These are phyloP conservation scores for Ethmia dodecea DNA, from an alignment of 2,888 invertebrate genomes.

Conservation along the genomic window DNA sequence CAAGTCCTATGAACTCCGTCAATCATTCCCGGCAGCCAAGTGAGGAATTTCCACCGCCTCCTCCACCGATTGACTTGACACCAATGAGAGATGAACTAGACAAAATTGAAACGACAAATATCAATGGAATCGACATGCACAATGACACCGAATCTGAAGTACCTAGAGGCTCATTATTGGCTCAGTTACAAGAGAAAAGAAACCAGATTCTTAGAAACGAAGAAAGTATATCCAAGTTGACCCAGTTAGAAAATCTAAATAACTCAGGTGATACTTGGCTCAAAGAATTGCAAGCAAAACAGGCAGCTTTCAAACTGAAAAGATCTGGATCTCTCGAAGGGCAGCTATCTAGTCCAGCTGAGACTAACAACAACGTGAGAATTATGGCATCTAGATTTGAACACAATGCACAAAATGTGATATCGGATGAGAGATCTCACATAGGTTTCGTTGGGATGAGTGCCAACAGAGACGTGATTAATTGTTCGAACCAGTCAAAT, in stretches of 20 bases:
- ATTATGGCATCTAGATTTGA: constrained; percentile 92
- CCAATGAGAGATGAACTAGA: constrained; percentile 79
- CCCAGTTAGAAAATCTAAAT: constrained; percentile 44
- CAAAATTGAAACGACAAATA: constrained; percentile 52
- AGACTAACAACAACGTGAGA: constrained; percentile 79
- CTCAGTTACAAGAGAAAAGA: constrained; percentile 81
- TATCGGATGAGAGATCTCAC: constrained; percentile 55
- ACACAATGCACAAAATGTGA: constrained; percentile 38
- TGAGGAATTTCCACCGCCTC: constrained; percentile 94
- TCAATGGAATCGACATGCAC: constrained; percentile 30
- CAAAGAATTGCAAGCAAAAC: constrained; percentile 88
- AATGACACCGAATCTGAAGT: constrained; percentile 47
- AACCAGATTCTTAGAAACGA: constrained; percentile 77
- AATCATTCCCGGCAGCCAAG: constrained; percentile 91
- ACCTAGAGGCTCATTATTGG: constrained; percentile 69
- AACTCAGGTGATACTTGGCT: constrained; percentile 81
- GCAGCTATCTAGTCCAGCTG: constrained; percentile 47
- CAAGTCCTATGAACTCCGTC: constrained; percentile 85
- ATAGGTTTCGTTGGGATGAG: constrained; percentile 61
- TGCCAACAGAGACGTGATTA: constrained; percentile 64
- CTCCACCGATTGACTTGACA: constrained; percentile 84
- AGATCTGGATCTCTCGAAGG: constrained; percentile 56
- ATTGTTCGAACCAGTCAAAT: constrained; percentile 60
- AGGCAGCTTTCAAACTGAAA: constrained; percentile 74
- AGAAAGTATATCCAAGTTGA: constrained; percentile 41